Conservation (phyloP, 92 coral and sea anemone species). For the Ricordea florida region DNA sequence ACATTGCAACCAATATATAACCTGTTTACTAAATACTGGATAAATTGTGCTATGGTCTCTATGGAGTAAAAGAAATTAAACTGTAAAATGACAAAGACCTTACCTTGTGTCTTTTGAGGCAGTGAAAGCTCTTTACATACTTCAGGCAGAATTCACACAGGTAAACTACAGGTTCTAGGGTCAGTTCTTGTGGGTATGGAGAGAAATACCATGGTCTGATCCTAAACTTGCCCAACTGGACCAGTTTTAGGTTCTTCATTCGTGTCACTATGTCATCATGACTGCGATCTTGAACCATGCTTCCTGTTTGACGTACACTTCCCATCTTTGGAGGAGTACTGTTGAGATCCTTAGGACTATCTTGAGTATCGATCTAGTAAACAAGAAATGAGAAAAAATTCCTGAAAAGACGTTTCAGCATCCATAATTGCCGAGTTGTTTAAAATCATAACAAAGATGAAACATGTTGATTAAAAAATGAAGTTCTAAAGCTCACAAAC, state of each 20-base stretch:
- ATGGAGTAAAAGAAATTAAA: background rate
- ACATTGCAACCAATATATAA: too few relatives aligned
- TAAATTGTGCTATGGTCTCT: background rate
- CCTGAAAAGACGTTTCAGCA: background rate
- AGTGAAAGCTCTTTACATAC: conserved; percentile 94
- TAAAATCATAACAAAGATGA: too few relatives aligned
- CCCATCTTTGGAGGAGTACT: conserved; percentile 85
- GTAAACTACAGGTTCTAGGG: conserved; percentile 80
- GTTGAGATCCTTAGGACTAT: conserved; percentile 80
- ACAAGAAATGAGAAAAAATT: background rate
- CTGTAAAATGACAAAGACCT: background rate
- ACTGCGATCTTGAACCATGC: conserved; percentile 99
- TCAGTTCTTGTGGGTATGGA: conserved; percentile 96
- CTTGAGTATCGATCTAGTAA: conserved; percentile 87
- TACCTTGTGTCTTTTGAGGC: conserved; percentile 96
- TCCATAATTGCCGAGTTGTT: too few relatives aligned
- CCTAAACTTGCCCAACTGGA: conserved; percentile 89
- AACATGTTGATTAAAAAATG: too few relatives aligned
- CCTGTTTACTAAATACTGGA: background rate
- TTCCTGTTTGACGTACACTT: conserved; percentile 79
- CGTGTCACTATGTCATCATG: conserved; percentile 98
- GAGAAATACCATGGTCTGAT: conserved; percentile 99
- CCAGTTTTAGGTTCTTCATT: conserved; percentile 94
- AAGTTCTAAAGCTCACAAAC: too few relatives aligned
- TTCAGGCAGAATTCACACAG: conserved; percentile 97